Evolutionary conservation across 1,140 invertebrate genomes (phyloP).

Genomic region (Dendroctonus ponderosae): DNA sequence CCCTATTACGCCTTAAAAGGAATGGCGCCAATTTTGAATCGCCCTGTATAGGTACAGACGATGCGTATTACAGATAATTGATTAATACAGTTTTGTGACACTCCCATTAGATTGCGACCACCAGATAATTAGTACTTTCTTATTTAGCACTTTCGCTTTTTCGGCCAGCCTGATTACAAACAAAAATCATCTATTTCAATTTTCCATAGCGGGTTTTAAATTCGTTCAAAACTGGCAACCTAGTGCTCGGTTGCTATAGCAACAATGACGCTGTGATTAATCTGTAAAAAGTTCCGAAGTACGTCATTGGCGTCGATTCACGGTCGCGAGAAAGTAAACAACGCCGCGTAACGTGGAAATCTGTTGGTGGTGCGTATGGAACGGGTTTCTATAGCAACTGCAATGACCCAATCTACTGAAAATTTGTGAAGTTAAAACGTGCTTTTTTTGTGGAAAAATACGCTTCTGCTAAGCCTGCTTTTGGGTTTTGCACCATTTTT

Average conservation of each 20-base stretch:
- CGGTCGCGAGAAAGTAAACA: conserved; percentile 6
- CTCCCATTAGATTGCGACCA: too few species aligned
- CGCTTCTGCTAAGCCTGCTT: not conserved
- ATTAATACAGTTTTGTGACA: too few species aligned
- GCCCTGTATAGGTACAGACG: too few species aligned
- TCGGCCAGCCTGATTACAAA: too few species aligned
- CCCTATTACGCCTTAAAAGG: too few species aligned
- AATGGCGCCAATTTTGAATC: too few species aligned
- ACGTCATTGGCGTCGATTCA: conserved; percentile 28
- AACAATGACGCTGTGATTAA: conserved; percentile 45
- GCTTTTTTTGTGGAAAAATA: not conserved
- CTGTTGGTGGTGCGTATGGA: conserved; percentile 18
- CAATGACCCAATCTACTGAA: conserved; percentile 15
- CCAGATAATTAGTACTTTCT: too few species aligned
- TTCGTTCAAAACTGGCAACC: conserved; percentile 17
- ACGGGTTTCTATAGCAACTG: conserved; percentile 29
- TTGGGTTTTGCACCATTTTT: conserved; percentile 3
- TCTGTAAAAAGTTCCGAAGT: conserved; percentile 28
- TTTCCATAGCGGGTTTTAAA: conserved; percentile 1
- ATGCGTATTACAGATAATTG: too few species aligned
- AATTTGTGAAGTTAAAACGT: conserved; percentile 13
- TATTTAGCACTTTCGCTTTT: too few species aligned
- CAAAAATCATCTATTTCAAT: not conserved
- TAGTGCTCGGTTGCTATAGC: conserved; percentile 38
- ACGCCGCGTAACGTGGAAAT: not conserved